Conservation (phyloP, 2,113 vertebrate genomes). For the Nibea coibor region DNA sequence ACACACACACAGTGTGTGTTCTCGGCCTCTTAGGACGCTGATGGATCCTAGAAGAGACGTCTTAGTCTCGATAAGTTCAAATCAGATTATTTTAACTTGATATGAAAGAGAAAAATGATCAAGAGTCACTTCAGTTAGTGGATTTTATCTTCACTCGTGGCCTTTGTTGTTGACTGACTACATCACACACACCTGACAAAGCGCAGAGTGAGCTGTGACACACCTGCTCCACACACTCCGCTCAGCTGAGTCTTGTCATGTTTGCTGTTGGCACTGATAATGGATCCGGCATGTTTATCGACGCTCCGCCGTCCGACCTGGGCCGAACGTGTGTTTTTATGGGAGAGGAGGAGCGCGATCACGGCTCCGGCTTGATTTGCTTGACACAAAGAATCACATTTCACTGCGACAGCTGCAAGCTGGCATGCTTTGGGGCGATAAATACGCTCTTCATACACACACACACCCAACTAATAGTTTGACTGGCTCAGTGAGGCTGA, state of each 20-base stretch:
- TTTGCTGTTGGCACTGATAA: background rate
- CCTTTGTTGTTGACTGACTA: background rate
- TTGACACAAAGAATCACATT: constrained; percentile 33
- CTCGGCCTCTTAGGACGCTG: background rate
- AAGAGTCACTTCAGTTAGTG: background rate
- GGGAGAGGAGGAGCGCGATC: constrained; percentile 8
- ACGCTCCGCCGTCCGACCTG: background rate
- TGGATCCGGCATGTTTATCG: no score
- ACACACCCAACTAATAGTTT: constrained; percentile 19
- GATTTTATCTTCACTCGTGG: background rate
- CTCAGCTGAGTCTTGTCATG: background rate
- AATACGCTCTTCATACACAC: background rate
- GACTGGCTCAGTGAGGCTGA: constrained; percentile 11
- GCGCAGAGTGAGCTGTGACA: background rate
- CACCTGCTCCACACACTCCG: background rate
- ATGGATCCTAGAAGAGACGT: background rate
- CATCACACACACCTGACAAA: background rate
- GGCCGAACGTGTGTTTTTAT: background rate
- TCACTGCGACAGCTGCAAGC: constrained; percentile 26
- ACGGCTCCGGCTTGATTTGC: constrained; percentile 23
- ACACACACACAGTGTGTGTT: background rate
- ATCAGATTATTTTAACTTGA: background rate
- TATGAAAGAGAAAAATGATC: background rate
- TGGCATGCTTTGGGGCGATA: constrained; percentile 13
- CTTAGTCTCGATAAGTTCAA: no score